Evolutionary conservation across 64 coral and sea anemone genomes (phyloP).

Genomic region (Montipora foliosa): DNA sequence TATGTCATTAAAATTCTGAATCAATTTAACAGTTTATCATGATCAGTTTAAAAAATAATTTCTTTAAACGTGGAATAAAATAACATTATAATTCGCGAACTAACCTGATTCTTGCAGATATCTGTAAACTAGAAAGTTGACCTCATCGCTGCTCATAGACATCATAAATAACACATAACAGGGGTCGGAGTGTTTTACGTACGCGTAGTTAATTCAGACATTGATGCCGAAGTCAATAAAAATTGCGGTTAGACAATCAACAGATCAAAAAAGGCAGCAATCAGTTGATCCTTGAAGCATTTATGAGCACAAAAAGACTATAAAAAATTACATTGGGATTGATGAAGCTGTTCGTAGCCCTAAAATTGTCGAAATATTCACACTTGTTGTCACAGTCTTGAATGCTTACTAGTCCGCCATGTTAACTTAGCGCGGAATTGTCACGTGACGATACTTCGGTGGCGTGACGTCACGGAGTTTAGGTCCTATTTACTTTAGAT

Average conservation of each 20-base stretch:
- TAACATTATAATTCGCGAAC: not conserved
- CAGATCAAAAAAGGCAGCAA: slow-evolving; percentile 14
- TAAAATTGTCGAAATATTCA: slow-evolving; percentile 19
- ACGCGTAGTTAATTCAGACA: slow-evolving; percentile 36
- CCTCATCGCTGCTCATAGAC: slow-evolving; percentile 99
- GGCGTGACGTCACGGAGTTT: slow-evolving; percentile 20
- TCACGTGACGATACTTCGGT: slow-evolving; percentile 75
- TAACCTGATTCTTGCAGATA: slow-evolving; percentile 99
- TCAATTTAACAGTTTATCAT: no score
- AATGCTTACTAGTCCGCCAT: slow-evolving; percentile 80
- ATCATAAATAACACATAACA: slow-evolving; percentile 93
- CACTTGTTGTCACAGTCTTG: slow-evolving; percentile 1
- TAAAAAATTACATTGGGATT: not conserved
- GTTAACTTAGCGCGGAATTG: slow-evolving; percentile 71
- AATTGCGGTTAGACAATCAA: slow-evolving; percentile 24
- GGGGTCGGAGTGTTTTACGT: not conserved
- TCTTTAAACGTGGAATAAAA: not conserved
- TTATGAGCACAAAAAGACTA: not conserved
- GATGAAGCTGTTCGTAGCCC: not conserved
- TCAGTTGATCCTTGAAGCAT: slow-evolving; percentile 14
- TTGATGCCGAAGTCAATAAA: slow-evolving; percentile 6
- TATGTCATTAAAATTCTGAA: no score
- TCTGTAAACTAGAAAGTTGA: slow-evolving; percentile 99
- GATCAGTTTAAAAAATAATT: not conserved
- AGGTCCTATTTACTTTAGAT: not conserved